These are phyloP conservation scores for Hedya salicella DNA, from an alignment of 2,888 invertebrate genomes.

Conservation along the genomic window DNA sequence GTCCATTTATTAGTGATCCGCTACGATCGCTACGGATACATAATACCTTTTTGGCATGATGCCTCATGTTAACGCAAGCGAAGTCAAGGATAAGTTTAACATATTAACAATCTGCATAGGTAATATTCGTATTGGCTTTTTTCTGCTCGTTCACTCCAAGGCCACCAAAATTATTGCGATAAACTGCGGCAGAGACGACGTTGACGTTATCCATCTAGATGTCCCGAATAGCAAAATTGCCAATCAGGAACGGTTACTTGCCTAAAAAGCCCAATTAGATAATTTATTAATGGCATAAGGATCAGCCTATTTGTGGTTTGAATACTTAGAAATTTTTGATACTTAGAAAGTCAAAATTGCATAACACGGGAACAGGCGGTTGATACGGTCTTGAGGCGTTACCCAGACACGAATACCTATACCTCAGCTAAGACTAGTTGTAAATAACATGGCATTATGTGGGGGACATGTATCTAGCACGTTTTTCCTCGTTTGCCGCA, in stretches of 20 bases:
- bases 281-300: too few species aligned
- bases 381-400: too few species aligned
- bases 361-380: not conserved
- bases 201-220: too few species aligned
- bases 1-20: too few species aligned
- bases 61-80: not conserved
- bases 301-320: too few species aligned
- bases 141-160: not conserved
- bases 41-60: not conserved
- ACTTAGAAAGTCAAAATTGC: too few species aligned
- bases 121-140: too few species aligned
- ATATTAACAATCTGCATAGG: not conserved
- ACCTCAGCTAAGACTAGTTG: conserved; percentile 15
- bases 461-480: not conserved
- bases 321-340: too few species aligned
- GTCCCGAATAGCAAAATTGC: too few species aligned
- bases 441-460: conserved; percentile 9
- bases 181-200: not conserved
- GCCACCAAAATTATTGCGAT: not conserved
- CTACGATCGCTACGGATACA: too few species aligned
- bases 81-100: not conserved
- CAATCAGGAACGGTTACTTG: too few species aligned
- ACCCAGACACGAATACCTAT: not conserved
- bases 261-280: too few species aligned
- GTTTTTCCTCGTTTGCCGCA: conserved; percentile 11